Evolutionary conservation across 2,888 invertebrate genomes (phyloP).

Genomic region (Lasioglossum figueresi): DNA sequence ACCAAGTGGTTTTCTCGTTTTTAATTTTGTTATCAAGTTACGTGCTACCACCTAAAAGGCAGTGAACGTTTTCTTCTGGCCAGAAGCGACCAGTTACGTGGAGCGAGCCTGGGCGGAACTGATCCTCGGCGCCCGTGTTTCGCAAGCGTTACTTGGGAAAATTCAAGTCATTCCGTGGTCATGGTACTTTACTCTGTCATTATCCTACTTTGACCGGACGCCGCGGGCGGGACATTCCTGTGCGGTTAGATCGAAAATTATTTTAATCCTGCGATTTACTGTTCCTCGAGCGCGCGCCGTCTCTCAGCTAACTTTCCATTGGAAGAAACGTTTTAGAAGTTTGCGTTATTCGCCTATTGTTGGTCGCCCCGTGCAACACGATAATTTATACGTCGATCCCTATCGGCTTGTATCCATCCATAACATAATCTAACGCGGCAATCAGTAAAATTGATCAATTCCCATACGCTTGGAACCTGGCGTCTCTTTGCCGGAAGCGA

Average conservation of each 20-base stretch:
- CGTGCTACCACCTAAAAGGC: constrained; percentile 10
- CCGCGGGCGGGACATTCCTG: constrained; percentile 39
- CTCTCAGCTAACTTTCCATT: neutral
- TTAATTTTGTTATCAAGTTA: neutral
- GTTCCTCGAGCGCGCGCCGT: neutral
- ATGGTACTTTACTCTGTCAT: constrained; percentile 48
- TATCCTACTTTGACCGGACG: constrained; percentile 48
- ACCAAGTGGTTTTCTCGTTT: neutral
- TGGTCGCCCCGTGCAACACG: neutral
- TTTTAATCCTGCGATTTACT: constrained; percentile 29
- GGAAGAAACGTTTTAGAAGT: neutral
- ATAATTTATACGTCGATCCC: neutral
- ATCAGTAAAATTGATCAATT: constrained; percentile 9
- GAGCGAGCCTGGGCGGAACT: constrained; percentile 13
- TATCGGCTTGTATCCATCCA: constrained; percentile 2
- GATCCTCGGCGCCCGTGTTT: constrained; percentile 43
- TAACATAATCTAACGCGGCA: neutral
- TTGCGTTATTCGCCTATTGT: neutral
- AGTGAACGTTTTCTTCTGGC: neutral
- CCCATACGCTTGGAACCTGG: neutral
- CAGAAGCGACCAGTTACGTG: neutral
- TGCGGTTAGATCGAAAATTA: constrained; percentile 42
- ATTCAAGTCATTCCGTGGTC: constrained; percentile 53
- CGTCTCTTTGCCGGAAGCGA: neutral
- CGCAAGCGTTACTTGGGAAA: constrained; percentile 52